phyloP scores from a whole-genome alignment of 2,113 vertebrate species.

The Hemibagrus wyckioides region DNA sequence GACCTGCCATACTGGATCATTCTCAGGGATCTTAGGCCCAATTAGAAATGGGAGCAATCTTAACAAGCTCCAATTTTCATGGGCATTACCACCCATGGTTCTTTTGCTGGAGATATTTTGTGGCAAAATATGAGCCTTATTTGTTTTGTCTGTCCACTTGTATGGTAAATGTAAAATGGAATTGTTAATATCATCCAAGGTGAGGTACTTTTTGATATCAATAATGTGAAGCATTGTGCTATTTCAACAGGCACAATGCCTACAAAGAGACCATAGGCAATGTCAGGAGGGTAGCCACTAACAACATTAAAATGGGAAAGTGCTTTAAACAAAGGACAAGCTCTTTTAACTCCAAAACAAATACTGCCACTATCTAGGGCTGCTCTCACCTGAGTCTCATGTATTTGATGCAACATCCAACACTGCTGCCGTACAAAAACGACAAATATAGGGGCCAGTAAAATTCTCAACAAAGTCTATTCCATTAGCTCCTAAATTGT shows the following conservation, averaged over 20 bases:
- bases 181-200: too few relatives aligned
- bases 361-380: conserved; percentile 5
- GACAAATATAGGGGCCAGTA: background rate
- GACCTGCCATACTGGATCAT: conserved; percentile 14
- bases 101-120: too few relatives aligned
- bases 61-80: too few relatives aligned
- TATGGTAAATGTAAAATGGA: too few relatives aligned
- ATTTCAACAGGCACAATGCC: background rate
- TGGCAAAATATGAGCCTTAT: too few relatives aligned
- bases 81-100: too few relatives aligned
- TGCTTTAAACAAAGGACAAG: conserved; percentile 2
- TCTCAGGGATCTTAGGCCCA: background rate
- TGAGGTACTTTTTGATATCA: too few relatives aligned
- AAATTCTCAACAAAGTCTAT: too few relatives aligned
- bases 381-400: background rate
- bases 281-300: conserved; percentile 15
- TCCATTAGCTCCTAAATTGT: too few relatives aligned
- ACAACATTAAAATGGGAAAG: conserved; percentile 13
- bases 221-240: background rate
- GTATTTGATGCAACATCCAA: too few relatives aligned
- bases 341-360: conserved; percentile 21
- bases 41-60: conserved; percentile 18
- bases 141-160: too few relatives aligned
- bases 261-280: background rate
- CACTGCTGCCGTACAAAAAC: background rate